Conservation (phyloP, 2,113 vertebrate genomes). For the Trogon melanurus region DNA sequence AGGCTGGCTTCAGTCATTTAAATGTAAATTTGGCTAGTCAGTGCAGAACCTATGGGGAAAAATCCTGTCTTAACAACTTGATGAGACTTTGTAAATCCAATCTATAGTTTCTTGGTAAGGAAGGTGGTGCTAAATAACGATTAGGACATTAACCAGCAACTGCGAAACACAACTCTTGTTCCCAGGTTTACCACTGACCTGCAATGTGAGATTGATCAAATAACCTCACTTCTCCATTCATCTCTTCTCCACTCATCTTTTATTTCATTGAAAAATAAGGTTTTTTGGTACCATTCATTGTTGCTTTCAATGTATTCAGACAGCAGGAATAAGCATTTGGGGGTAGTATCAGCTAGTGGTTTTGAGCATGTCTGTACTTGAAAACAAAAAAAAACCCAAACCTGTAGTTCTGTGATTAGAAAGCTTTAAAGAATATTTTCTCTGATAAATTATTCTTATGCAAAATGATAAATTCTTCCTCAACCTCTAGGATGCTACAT, state of each 20-base stretch:
- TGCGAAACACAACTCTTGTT: not conserved
- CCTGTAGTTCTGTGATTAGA: not conserved
- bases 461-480: not conserved
- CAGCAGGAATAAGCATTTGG: not conserved
- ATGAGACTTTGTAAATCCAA: not conserved
- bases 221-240: not conserved
- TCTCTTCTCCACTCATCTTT: not conserved
- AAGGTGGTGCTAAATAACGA: not conserved
- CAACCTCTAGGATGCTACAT: not conserved
- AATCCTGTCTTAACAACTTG: not conserved
- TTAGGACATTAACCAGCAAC: not conserved
- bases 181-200: not conserved
- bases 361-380: not conserved
- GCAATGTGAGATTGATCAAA: not conserved
- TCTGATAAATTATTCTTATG: not conserved
- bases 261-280: not conserved
- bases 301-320: not conserved
- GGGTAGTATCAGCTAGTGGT: not conserved
- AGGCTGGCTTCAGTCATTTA: conserved; percentile 6
- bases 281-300: not conserved
- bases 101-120: not conserved
- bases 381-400: not conserved
- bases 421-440: not conserved
- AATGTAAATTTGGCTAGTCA: conserved; percentile 29
- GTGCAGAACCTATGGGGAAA: not conserved